These are phyloP conservation scores for Notothenia coriiceps DNA, from an alignment of 2,113 vertebrate genomes.

Conservation along the genomic window DNA sequence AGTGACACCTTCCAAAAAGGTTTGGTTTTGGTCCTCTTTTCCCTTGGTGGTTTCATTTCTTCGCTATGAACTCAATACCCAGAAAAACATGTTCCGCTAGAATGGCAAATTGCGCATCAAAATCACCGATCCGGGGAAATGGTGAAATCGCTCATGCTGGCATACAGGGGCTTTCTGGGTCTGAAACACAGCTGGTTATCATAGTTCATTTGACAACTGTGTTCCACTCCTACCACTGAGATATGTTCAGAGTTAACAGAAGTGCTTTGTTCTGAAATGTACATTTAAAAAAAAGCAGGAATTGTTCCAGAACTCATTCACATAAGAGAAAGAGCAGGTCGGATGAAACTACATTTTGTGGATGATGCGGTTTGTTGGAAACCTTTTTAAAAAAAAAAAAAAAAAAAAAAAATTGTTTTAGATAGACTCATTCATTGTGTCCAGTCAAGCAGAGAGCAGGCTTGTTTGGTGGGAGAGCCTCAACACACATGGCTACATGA, in stretches of 20 bases:
- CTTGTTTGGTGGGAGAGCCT: slow-evolving; percentile 40
- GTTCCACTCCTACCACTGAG: slow-evolving; percentile 6
- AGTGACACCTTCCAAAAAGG: slow-evolving; percentile 3
- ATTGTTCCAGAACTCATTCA: slow-evolving; percentile 33
- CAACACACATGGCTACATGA: slow-evolving; percentile 41
- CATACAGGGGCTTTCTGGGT: slow-evolving; percentile 34
- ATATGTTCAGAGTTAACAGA: slow-evolving; percentile 11
- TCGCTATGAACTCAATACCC: slow-evolving; percentile 29
- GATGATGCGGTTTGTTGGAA: slow-evolving; percentile 40
- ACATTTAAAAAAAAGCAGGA: slow-evolving; percentile 8
- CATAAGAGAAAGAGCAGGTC: slow-evolving; percentile 4
- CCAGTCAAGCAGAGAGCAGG: slow-evolving; percentile 54
- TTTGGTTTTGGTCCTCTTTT: not conserved
- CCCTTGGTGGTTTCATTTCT: slow-evolving; percentile 31
- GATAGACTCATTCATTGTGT: slow-evolving; percentile 38
- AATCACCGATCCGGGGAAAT: slow-evolving; percentile 54
- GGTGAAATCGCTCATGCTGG: slow-evolving; percentile 62
- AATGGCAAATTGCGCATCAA: slow-evolving; percentile 63
- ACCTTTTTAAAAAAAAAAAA: no score
- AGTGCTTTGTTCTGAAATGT: slow-evolving; percentile 12
- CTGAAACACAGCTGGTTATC: slow-evolving; percentile 47
- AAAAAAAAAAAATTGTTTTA: no score
- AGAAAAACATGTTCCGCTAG: slow-evolving; percentile 52
- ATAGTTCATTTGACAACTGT: slow-evolving; percentile 42
- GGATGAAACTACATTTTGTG: slow-evolving; percentile 7